Evolutionary conservation across 2,113 vertebrate genomes (phyloP), one percentile per base, ranked within the genome.

Genomic region (Thunnus maccoyii): DNA sequence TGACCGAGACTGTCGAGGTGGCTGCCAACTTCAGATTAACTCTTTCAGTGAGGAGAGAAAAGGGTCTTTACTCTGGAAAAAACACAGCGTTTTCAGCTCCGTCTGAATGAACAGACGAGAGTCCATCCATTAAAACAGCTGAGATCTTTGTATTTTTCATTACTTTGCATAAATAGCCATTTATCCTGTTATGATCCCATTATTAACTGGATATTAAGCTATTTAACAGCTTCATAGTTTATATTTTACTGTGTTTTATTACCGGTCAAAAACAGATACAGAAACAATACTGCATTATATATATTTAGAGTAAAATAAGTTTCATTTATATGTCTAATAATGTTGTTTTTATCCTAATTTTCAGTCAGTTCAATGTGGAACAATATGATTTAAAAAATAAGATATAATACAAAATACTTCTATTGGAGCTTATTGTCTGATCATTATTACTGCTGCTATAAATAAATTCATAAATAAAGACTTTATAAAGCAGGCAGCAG

Each of bases 11-110:
- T 71, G 87, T 54, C 80, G 85, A 89, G 86, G 69, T 75, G 83
- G 78, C 86, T 94, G 93, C 92, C 93, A 94, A 92, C 86, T 90
- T 88, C 84, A 92, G 88, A 94, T 93, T 88, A 94, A 94, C 93
- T 93, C 93, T 93, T 95, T 94, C 90, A 89, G 78, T 2, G 52
- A 79, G 83, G 78, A 78, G 72, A 86, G 82, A 89, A 81, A 83
- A 41, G 83, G 69, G 20, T 72, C 71, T 87, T 81, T 81, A 55
- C 64, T 65, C 1, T 68, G 76, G 17, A n/a, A 68, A 77, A 80
- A 68, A 70, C 13, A 17, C 46, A 52, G 62, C n/a, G 16, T 75
- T 30, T 83, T 16, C 48, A 71, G 32, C 56, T 54, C 16, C 52
- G 16, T 71, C 57, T 82, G 9, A 46, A 70, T 36, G 27, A 73